Percentiles rank a stretch among this genome's conserved stretches.
Evolutionary conservation across 35 echinoderm and acorn worm genomes (phyloP).

Genomic region (Lytechinus pictus): DNA sequence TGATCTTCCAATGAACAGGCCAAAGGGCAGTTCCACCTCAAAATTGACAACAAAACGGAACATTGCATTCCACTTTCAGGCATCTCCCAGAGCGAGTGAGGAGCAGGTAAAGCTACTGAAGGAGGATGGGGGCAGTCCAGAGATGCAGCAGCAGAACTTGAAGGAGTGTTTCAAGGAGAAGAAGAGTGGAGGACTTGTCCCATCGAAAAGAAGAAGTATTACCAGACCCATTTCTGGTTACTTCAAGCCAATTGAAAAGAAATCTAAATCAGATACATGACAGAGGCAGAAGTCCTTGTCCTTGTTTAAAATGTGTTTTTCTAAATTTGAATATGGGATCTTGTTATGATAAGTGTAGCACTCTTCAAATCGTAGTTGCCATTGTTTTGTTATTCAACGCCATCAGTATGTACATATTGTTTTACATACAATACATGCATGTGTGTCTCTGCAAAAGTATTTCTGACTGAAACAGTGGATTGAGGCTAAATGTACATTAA

Average conservation of each 20-base stretch:
- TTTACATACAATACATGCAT: neutral
- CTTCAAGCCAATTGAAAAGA: constrained; percentile 24
- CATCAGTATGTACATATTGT: neutral
- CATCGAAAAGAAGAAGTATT: neutral
- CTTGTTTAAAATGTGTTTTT: neutral
- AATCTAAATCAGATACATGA: constrained; percentile 21
- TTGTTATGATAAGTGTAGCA: neutral
- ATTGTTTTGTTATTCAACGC: neutral
- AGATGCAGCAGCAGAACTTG: constrained; percentile 26
- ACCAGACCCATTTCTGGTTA: neutral
- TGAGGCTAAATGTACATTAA: no score
- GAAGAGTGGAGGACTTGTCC: constrained; percentile 17
- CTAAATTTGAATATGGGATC: neutral
- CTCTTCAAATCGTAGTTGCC: neutral
- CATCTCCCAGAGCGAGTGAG: neutral
- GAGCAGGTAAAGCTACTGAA: neutral
- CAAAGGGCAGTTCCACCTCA: neutral
- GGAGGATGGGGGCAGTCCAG: neutral
- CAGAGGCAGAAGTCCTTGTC: neutral
- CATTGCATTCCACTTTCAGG: constrained; percentile 12
- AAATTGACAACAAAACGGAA: neutral
- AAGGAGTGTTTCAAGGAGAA: constrained; percentile 12
- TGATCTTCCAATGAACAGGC: constrained; percentile 21
- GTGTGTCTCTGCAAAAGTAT: no score
- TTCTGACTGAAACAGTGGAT: no score